Base-by-base conservation (phyloP, 2,113 vertebrate species). In the Syrrhaptes paradoxus region DNA sequence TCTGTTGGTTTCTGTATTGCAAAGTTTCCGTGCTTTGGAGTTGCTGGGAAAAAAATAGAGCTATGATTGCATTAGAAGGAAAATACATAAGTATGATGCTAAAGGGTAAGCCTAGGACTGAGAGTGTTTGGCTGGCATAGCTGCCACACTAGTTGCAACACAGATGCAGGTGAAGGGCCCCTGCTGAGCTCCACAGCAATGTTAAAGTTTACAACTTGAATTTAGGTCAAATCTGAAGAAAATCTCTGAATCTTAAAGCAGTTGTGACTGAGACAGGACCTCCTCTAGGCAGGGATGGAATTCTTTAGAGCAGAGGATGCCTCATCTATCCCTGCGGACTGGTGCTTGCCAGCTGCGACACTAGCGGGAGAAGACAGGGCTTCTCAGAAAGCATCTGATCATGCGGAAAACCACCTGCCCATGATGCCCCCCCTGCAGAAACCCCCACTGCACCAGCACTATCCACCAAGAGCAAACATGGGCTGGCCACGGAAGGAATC, bases 101-200 rank as follows among this genome's bases (percentile, higher is more conserved):
- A 57, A 91, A 82, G 38, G 13, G 32, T 36, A 85, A 83, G 28
- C 15, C 25, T 67, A 48, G 55, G 46, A 57, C 34, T 83, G 31
- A 52, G 46, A 16, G 17, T 54, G 31, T 32, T 49, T 1, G 1
- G 43, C 22, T 1, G 1, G 28, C 36, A 45, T 0, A 1, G 57
- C 63, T 12, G 3, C 36, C 54, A 32, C 4, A 1, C 43, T 68
- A 32, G 43, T 1, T 11, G 65, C 38, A 81, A 52, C 13, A 31
- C 26, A 59, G 38, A 15, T 0, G 1, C 0, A 0, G 63, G 19
- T 45, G 10, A 77, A 63, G 29, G 20, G 29, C 16, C 7, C 34
- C 31, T 45, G 17, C 31, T 66, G 19, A 72, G 26, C 13, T 82
- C 29, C 17, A 21, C 1, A 2, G 13, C 20, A 72, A 67, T 4